Evolutionary conservation across 2,113 vertebrate genomes (phyloP).

Genomic region (Verasper variegatus): DNA sequence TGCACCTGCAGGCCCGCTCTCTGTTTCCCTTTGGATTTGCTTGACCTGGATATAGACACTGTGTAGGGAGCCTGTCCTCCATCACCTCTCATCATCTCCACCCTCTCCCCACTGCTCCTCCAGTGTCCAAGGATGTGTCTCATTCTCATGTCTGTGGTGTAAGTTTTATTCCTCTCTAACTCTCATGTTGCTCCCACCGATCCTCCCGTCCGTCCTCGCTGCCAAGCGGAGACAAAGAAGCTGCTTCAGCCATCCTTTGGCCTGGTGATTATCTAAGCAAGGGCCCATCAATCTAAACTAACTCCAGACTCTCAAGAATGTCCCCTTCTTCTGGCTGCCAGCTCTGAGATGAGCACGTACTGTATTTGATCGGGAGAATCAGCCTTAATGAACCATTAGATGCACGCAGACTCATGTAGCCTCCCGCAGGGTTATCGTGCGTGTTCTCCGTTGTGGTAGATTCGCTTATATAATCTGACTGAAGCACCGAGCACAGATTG

Average conservation of each 20-base stretch:
- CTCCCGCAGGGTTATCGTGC: conserved; percentile 41
- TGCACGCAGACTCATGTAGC: conserved; percentile 47
- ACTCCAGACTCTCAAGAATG: conserved; percentile 75
- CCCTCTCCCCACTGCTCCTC: conserved; percentile 40
- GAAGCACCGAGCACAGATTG: conserved; percentile 12
- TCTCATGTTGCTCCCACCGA: conserved; percentile 71
- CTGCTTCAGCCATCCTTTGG: conserved; percentile 74
- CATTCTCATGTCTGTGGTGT: conserved; percentile 73
- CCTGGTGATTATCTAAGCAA: conserved; percentile 74
- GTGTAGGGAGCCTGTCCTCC: conserved; percentile 43
- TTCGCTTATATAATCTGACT: conserved; percentile 43
- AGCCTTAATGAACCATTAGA: conserved; percentile 62
- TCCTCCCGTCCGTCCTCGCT: conserved; percentile 60
- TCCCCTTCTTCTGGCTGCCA: conserved; percentile 58
- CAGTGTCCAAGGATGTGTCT: conserved; percentile 67
- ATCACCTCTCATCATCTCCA: conserved; percentile 27
- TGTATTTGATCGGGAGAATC: conserved; percentile 63
- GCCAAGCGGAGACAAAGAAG: conserved; percentile 77
- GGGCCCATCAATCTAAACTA: conserved; percentile 68
- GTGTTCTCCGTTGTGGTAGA: conserved; percentile 22
- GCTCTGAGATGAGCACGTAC: conserved; percentile 57
- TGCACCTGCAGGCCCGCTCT: conserved; percentile 38
- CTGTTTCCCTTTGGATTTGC: conserved; percentile 56
- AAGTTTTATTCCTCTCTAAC: conserved; percentile 71
- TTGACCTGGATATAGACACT: conserved; percentile 41